phyloP scores from a whole-genome alignment of 2,888 invertebrate species.

The Choristoneura rosaceana region DNA sequence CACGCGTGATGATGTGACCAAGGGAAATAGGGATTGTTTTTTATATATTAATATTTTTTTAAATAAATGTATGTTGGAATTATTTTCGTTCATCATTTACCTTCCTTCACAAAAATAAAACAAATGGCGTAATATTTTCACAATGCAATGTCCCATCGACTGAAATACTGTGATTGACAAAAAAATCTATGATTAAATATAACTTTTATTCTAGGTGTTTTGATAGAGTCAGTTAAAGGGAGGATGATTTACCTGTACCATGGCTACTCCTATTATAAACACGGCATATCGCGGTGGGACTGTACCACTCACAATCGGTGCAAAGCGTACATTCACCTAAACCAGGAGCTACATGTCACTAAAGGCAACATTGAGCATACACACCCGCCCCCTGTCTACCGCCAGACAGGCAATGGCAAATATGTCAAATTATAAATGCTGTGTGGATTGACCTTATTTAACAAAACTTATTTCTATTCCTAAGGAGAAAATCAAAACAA shows the following conservation, averaged over 20 bases:
- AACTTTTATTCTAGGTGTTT: conserved; percentile 4
- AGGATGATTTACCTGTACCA: conserved; percentile 4
- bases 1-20: too few species aligned
- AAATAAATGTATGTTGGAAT: too few species aligned
- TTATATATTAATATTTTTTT: too few species aligned
- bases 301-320: conserved; percentile 21
- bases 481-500: too few species aligned
- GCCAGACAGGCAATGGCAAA: conserved; percentile 2
- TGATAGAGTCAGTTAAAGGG: conserved; percentile 20
- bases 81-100: too few species aligned
- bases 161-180: neutral
- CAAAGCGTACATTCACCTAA: conserved; percentile 24
- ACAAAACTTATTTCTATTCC: too few species aligned
- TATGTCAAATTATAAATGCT: neutral
- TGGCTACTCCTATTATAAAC: conserved; percentile 24
- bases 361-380: conserved; percentile 4
- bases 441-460: too few species aligned
- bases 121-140: too few species aligned
- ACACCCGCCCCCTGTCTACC: conserved; percentile 13
- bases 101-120: too few species aligned
- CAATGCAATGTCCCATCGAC: too few species aligned
- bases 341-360: conserved; percentile 1
- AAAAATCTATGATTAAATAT: neutral
- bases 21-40: too few species aligned
- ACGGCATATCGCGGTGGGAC: conserved; percentile 18